phyloP scores from a whole-genome alignment of 2,113 vertebrate genomes.

The Lepidothrix coronata region DNA sequence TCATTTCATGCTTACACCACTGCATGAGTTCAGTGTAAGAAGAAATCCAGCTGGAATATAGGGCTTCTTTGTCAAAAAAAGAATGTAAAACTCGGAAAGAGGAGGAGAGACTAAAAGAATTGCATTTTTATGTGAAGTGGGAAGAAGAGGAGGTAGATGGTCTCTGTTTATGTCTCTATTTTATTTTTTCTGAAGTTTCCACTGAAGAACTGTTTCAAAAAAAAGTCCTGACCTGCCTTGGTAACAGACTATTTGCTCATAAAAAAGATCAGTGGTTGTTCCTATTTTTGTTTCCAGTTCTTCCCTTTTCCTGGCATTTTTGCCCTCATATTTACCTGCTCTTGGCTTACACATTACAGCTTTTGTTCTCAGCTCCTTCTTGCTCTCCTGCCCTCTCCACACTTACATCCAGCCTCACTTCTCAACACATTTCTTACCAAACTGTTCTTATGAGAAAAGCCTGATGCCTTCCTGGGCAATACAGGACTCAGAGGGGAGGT shows the following conservation, averaged over 20 bases:
- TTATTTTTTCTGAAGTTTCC: not conserved
- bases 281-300: not conserved
- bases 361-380: not conserved
- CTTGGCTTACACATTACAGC: not conserved
- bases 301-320: not conserved
- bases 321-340: not conserved
- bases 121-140: not conserved
- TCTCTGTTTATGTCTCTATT: not conserved
- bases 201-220: not conserved
- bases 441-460: not conserved
- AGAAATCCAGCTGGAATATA: not conserved
- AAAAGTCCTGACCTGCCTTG: not conserved
- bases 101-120: not conserved
- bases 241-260: not conserved
- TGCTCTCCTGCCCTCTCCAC: not conserved
- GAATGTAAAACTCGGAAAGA: not conserved
- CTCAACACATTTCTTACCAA: not conserved
- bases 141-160: not conserved
- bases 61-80: not conserved
- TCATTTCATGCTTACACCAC: not conserved
- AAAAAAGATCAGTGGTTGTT: not conserved
- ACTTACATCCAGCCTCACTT: not conserved
- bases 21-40: not conserved
- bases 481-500: not conserved
- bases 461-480: not conserved